These are phyloP conservation scores for Thamnaconus septentrionalis DNA, from an alignment of 2,113 vertebrate species.

Conservation along the genomic window DNA sequence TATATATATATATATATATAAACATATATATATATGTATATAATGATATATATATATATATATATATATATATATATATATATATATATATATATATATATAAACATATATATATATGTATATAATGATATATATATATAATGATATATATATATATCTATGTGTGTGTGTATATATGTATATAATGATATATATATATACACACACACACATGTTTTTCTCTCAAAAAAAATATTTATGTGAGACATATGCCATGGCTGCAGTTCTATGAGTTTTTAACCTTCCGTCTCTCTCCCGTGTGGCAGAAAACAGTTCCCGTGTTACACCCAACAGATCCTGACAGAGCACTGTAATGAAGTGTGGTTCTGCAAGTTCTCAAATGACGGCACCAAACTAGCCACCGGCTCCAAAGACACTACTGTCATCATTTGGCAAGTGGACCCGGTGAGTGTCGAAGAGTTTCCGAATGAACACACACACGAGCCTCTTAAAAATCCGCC, in stretches of 20 bases:
- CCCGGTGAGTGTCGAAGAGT: constrained; percentile 81
- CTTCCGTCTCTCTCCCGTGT: not conserved
- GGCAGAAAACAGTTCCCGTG: constrained; percentile 98
- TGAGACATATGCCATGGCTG: not conserved
- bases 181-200: too few species aligned
- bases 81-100: too few species aligned
- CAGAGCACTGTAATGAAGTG: constrained; percentile 98
- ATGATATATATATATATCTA: too few species aligned
- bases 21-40: too few species aligned
- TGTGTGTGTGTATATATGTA: too few species aligned
- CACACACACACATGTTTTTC: too few species aligned
- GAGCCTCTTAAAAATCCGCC: not conserved
- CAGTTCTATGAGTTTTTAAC: not conserved
- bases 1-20: too few species aligned
- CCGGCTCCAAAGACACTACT: constrained; percentile 98
- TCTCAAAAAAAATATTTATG: not conserved
- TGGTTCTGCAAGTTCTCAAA: constrained; percentile 99
- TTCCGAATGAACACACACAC: not conserved
- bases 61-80: too few species aligned
- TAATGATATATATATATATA: too few species aligned
- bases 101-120: too few species aligned
- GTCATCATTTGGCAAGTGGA: constrained; percentile 99
- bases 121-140: too few species aligned
- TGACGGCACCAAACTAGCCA: constrained; percentile 98
- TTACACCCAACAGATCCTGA: constrained; percentile 98